Evolutionary conservation across 1,140 invertebrate species (phyloP), one percentile per base, ranked within the genome.

Genomic region (Lepidurus packardi): DNA sequence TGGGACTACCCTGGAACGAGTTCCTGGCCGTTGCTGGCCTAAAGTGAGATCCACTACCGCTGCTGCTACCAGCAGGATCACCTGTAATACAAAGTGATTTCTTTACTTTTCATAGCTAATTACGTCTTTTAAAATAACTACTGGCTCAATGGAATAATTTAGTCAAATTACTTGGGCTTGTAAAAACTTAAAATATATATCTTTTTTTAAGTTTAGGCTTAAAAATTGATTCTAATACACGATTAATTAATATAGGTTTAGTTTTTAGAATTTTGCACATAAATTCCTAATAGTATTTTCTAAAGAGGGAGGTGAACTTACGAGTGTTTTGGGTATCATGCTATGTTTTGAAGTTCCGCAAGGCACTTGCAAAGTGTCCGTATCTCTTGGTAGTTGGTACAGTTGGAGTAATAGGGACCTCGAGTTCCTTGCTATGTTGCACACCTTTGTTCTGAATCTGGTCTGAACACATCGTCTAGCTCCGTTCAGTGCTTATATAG

Each of bases 21-120:
- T n/a, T 25, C 13, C n/a, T 16, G 41, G 43, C 41, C 76, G 13
- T 53, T 47, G 34, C 74, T 41, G 44, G 24, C 43, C 41, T 44
- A 53, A 16, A 25, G 76, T 34, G 43, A 45, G 9, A 16, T 65
- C 21, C 10, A 78, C 21, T 24, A 78, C 10, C 43, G 73, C 73
- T n/a, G 73, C 78, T 75, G 78, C 78, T 11, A 78, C 21, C 4
- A 78, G 43, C 73, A 78, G 78, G 44, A 78, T 45, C 2, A 47
- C 73, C 78, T 78, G 21, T 1, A 16, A 65, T n/a, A 13, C 16
- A 21, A 21, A 65, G 7, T 65, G 7, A n/a, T 9, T 16, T 1
- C 21, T 16, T n/a, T 1, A 65, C 16, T 21, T 7, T 21, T 7
- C 53, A 6, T 65, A 65, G 7, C 16, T 65, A 7, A 16, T 7